Evolutionary conservation across 2,113 vertebrate genomes (phyloP).

Genomic region (Festucalex cinctus): DNA sequence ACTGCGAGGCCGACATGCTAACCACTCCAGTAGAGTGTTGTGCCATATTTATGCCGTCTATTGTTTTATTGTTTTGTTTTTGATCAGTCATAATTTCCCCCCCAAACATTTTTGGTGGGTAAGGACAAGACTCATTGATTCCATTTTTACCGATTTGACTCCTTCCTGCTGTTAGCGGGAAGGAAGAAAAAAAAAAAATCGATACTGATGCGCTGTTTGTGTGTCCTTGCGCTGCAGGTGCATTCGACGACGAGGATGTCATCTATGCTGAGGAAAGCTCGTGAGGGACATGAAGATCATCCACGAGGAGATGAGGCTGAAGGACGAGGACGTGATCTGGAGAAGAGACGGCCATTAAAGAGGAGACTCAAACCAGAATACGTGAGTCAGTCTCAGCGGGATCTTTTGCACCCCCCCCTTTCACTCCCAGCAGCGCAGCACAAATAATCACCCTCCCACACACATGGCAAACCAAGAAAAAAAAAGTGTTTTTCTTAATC

Average conservation of each 20-base stretch:
- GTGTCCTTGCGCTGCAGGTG: slow-evolving; percentile 65
- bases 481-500: slow-evolving; percentile 61
- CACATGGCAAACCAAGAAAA: slow-evolving; percentile 51
- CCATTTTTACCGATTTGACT: slow-evolving; percentile 11
- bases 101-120: neutral
- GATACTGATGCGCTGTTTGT: slow-evolving; percentile 10
- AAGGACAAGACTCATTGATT: slow-evolving; percentile 41
- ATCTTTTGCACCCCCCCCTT: slow-evolving; percentile 43
- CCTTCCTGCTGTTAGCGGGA: slow-evolving; percentile 5
- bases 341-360: slow-evolving; percentile 90
- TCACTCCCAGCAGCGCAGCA: slow-evolving; percentile 60
- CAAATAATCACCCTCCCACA: slow-evolving; percentile 73
- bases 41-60: no score
- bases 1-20: no score
- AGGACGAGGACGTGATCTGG: slow-evolving; percentile 91
- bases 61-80: neutral
- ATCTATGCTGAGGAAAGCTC: slow-evolving; percentile 92
- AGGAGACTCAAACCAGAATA: slow-evolving; percentile 95
- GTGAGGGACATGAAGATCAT: slow-evolving; percentile 86
- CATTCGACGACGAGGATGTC: slow-evolving; percentile 97
- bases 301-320: slow-evolving; percentile 91
- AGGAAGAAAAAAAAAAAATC: neutral
- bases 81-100: neutral
- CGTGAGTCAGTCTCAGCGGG: slow-evolving; percentile 83
- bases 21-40: no score